These are phyloP conservation scores for Falco cherrug DNA, from an alignment of 2,797 vertebrate genomes.

Conservation along the genomic window DNA sequence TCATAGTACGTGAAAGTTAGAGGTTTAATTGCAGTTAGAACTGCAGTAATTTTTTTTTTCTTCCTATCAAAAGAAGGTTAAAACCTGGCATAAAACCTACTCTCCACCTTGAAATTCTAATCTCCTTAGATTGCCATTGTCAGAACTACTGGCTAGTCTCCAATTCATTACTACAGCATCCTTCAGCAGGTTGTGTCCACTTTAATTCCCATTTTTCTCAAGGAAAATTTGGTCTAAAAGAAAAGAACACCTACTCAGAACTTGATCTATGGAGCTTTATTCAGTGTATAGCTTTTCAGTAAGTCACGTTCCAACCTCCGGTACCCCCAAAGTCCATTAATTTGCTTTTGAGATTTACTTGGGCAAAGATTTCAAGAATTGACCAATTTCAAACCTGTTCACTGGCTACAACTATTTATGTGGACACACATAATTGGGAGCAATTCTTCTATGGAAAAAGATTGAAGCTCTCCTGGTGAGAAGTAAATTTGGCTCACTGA, in stretches of 20 bases:
- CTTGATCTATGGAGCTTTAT: background rate
- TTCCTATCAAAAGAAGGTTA: background rate
- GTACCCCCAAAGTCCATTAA: background rate
- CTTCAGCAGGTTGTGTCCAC: constrained; percentile 18
- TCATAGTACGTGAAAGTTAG: background rate
- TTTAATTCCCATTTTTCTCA: background rate
- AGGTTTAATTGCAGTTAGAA: background rate
- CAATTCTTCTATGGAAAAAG: background rate
- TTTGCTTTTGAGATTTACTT: background rate
- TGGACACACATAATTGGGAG: background rate
- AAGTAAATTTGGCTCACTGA: background rate
- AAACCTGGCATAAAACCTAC: constrained; percentile 34
- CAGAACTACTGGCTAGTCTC: constrained; percentile 8
- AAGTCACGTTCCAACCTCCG: background rate
- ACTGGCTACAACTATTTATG: background rate
- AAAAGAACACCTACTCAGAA: background rate
- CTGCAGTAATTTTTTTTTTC: background rate
- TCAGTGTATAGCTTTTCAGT: background rate
- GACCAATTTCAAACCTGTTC: background rate
- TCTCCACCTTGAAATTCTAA: constrained; percentile 39
- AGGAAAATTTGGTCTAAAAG: background rate
- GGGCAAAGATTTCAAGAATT: background rate
- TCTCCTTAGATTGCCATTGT: background rate
- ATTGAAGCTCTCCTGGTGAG: background rate
- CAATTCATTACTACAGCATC: constrained; percentile 13